Percentiles rank a stretch among this genome's conserved stretches.
Conservation (phyloP, 64 coral and sea anemone species). For the Montipora sp. region DNA sequence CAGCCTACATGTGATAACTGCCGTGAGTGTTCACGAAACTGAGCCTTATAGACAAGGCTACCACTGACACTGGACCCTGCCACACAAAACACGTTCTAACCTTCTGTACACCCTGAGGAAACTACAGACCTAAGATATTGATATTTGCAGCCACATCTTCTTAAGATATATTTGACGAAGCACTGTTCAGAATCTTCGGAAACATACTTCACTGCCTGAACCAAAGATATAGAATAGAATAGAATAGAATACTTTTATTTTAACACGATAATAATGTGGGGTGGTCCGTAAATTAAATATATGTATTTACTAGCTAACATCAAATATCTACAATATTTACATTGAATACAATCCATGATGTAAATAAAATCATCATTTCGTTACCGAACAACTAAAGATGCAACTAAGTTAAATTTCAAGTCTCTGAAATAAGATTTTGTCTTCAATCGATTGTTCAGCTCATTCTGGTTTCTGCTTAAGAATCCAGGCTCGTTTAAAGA, state of each 20-base stretch:
- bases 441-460: too few species aligned
- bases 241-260: not conserved
- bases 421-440: too few species aligned
- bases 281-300: not conserved
- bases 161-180: constrained; percentile 2
- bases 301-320: too few species aligned
- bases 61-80: not conserved
- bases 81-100: constrained; percentile 13
- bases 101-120: constrained; percentile 56
- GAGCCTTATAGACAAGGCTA: constrained; percentile 25
- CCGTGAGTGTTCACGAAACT: constrained; percentile 32
- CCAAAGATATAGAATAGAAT: constrained; percentile 6
- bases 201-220: constrained; percentile 21
- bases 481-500: too few species aligned
- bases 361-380: too few species aligned
- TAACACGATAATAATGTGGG: not conserved
- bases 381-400: too few species aligned
- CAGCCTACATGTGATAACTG: not conserved
- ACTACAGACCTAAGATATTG: constrained; percentile 7
- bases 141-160: constrained; percentile 34
- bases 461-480: too few species aligned
- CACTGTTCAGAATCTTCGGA: constrained; percentile 27
- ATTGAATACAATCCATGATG: too few species aligned
- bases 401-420: too few species aligned
- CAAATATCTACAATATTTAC: too few species aligned